Conservation (phyloP, 2,888 invertebrate genomes). For the Ganaspis brasiliensis region DNA sequence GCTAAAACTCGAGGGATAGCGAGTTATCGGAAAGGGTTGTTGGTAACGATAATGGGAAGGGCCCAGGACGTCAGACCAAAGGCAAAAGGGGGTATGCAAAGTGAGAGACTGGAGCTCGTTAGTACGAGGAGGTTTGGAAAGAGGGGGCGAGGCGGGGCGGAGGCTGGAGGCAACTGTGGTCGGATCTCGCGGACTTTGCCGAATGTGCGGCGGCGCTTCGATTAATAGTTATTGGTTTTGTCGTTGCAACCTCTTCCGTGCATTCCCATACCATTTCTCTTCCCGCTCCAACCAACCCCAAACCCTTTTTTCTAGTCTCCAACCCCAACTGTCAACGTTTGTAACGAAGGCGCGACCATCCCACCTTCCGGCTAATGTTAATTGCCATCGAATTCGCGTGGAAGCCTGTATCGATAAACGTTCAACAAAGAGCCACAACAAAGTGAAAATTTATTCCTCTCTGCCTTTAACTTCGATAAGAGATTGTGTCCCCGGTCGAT, state of each 20-base stretch:
- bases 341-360: conserved; percentile 42
- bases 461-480: neutral
- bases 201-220: conserved; percentile 75
- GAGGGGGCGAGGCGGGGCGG: conserved; percentile 41
- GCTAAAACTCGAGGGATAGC: conserved; percentile 37
- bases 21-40: conserved; percentile 47
- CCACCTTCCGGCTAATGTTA: conserved; percentile 59
- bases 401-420: conserved; percentile 9
- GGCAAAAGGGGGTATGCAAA: conserved; percentile 57
- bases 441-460: conserved; percentile 27
- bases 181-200: conserved; percentile 70
- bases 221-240: conserved; percentile 78
- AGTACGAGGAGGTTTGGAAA: conserved; percentile 56
- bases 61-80: conserved; percentile 57
- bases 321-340: conserved; percentile 53
- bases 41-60: conserved; percentile 66
- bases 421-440: conserved; percentile 36
- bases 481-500: neutral
- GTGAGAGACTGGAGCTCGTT: conserved; percentile 69
- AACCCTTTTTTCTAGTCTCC: neutral
- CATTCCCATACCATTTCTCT: conserved; percentile 57
- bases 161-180: conserved; percentile 39
- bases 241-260: conserved; percentile 63
- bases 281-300: conserved; percentile 38
- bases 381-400: conserved; percentile 59